Percentiles rank a stretch among this genome's conserved stretches.
Evolutionary conservation across 1,140 invertebrate genomes (phyloP).

Genomic region (Drosophila prosaltans): DNA sequence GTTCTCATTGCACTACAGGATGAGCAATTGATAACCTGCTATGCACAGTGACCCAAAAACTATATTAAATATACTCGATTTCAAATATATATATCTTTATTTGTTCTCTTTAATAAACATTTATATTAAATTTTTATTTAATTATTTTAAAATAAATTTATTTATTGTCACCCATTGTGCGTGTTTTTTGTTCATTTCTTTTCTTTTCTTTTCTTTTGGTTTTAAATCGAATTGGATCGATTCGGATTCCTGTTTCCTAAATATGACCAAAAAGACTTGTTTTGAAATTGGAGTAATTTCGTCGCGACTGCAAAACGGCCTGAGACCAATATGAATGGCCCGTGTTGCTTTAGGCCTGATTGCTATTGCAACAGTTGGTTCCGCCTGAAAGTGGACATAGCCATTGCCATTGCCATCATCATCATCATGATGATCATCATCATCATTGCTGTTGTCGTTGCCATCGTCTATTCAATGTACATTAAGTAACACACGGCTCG

Average conservation of each 20-base stretch:
- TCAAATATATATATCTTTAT: too few species aligned
- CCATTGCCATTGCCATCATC: neutral
- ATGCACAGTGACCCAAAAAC: conserved; percentile 26
- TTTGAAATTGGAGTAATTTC: conserved; percentile 83
- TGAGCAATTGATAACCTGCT: conserved; percentile 49
- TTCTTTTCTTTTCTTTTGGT: conserved; percentile 15
- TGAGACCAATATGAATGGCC: neutral
- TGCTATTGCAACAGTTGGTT: conserved; percentile 44
- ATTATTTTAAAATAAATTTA: too few species aligned
- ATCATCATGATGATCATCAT: neutral
- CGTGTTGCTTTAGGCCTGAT: conserved; percentile 5
- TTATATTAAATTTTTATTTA: too few species aligned
- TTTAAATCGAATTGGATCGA: conserved; percentile 1
- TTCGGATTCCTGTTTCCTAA: conserved; percentile 79
- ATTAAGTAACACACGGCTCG: conserved; percentile 70
- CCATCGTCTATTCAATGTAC: conserved; percentile 45
- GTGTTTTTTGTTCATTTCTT: conserved; percentile 32
- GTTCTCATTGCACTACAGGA: conserved; percentile 57
- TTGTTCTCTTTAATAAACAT: too few species aligned
- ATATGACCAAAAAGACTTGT: conserved; percentile 78
- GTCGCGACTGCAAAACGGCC: conserved; percentile 38
- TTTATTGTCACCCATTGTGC: neutral
- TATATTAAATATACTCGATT: neutral
- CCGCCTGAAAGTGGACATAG: conserved; percentile 64
- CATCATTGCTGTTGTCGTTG: neutral